Evolutionary conservation across 2,888 invertebrate genomes (phyloP).

Genomic region (Falcaria lacertinaria): DNA sequence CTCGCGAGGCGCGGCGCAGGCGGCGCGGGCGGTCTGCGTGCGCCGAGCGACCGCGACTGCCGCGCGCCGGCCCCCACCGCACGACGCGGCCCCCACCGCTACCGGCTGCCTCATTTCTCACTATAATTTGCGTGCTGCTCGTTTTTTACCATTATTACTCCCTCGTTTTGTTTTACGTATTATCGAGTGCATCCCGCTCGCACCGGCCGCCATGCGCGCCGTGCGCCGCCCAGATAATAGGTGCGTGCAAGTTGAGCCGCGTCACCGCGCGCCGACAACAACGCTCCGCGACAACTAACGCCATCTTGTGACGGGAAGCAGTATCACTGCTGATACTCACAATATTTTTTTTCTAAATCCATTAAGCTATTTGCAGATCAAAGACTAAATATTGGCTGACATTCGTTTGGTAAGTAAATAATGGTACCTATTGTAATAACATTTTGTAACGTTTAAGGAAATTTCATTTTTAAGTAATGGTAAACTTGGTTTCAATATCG

Average conservation of each 20-base stretch:
- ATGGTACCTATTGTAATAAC: too few relatives aligned
- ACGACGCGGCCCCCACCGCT: conserved; percentile 71
- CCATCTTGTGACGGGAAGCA: conserved; percentile 65
- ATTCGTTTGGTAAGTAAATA: too few relatives aligned
- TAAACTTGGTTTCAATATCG: too few relatives aligned
- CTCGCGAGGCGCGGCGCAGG: conserved; percentile 63
- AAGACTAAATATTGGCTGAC: too few relatives aligned
- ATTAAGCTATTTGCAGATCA: too few relatives aligned
- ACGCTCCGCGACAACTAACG: conserved; percentile 44
- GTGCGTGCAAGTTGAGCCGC: conserved; percentile 65
- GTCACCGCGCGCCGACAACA: conserved; percentile 32
- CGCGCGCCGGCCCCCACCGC: conserved; percentile 61
- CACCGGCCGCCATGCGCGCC: conserved; percentile 77
- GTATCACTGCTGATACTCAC: conserved; percentile 8
- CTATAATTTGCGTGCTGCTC: conserved; percentile 79
- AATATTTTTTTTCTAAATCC: conserved; percentile 3
- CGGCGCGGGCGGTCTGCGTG: conserved; percentile 70
- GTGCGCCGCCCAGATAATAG: conserved; percentile 79
- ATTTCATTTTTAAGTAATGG: too few relatives aligned
- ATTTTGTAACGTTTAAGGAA: too few relatives aligned
- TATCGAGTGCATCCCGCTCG: conserved; percentile 80
- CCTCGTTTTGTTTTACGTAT: conserved; percentile 80
- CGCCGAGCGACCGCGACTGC: conserved; percentile 70
- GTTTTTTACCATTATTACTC: conserved; percentile 80
- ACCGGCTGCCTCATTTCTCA: conserved; percentile 80